Evolutionary conservation across 2,113 vertebrate genomes (phyloP), one percentile per base, ranked within the genome.

Genomic region (Dipodomys ordii): DNA sequence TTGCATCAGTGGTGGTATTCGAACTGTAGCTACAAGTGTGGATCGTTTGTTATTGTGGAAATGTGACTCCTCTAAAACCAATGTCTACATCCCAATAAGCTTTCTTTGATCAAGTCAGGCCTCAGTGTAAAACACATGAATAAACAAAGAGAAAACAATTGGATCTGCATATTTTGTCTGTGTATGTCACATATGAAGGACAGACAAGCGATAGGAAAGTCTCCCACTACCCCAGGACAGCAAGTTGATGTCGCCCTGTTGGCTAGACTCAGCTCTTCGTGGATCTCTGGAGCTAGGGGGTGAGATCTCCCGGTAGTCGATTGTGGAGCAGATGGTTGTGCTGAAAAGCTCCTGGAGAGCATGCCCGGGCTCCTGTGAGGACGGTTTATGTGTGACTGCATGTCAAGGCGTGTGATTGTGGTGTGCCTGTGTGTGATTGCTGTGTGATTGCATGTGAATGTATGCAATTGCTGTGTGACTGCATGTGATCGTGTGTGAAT

Each of bases 61-160:
- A 73, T 3, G 23, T 74, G 27, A 49, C 25, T 30, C 25, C 30
- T 83, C 88, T 44, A 65, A 79, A 88, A 44, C 86, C 44, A 32
- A 30, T 81, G 18, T 84, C n/a, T 35, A 32, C 44, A 23, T 49
- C 19, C 20, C 57, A 85, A 76, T 64, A 57, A 44, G 7, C 44
- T 64, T 86, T 90, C 25, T 95, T 49, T 72, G 71, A 49, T 35
- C 72, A 68, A 72, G 28, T 69, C 81, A 39, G 94, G 44, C 25
- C 60, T 20, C 15, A 79, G 30, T 86, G 76, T 82, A 64, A 78
- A 16, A 57, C 15, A 57, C 4, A 57, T 13, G 39, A 39, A 6
- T 39, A 39, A 39, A 39, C 39, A 39, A 39, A 39, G 4, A 39
- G 53, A 57, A 57, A 49, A 49, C 49, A 49, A 49, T 49, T 57